Evolutionary conservation across 2,888 invertebrate species (phyloP).

Genomic region (Dione vanillae): DNA sequence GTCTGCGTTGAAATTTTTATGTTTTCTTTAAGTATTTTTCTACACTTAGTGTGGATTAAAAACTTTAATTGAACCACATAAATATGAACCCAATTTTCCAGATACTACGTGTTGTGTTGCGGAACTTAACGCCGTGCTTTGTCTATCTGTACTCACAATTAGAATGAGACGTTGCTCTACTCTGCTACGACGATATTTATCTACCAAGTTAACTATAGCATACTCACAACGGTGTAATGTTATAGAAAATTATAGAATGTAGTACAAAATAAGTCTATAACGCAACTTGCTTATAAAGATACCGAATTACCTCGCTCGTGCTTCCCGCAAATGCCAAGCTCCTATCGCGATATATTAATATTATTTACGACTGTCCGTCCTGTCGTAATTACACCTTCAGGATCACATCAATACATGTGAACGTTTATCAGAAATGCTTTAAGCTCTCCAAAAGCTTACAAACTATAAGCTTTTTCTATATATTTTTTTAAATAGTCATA

Average conservation of each 20-base stretch:
- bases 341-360: constrained; percentile 81
- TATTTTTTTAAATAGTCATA: too few species aligned
- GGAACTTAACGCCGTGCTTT: too few species aligned
- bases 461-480: not conserved
- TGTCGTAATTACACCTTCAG: constrained; percentile 64
- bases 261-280: constrained; percentile 9
- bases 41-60: too few species aligned
- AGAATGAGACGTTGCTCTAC: too few species aligned
- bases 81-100: too few species aligned
- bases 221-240: not conserved
- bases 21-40: too few species aligned
- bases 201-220: not conserved
- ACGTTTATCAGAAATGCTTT: constrained; percentile 39
- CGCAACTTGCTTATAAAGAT: constrained; percentile 51
- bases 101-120: too few species aligned
- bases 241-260: not conserved
- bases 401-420: constrained; percentile 43
- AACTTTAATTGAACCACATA: too few species aligned
- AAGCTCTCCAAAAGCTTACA: not conserved
- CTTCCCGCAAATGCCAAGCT: constrained; percentile 73
- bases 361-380: constrained; percentile 71
- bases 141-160: too few species aligned
- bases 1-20: too few species aligned
- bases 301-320: constrained; percentile 76
- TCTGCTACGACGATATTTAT: too few species aligned